phyloP scores from a whole-genome alignment of 1,140 invertebrate species.

The Bradynema listronoti region DNA sequence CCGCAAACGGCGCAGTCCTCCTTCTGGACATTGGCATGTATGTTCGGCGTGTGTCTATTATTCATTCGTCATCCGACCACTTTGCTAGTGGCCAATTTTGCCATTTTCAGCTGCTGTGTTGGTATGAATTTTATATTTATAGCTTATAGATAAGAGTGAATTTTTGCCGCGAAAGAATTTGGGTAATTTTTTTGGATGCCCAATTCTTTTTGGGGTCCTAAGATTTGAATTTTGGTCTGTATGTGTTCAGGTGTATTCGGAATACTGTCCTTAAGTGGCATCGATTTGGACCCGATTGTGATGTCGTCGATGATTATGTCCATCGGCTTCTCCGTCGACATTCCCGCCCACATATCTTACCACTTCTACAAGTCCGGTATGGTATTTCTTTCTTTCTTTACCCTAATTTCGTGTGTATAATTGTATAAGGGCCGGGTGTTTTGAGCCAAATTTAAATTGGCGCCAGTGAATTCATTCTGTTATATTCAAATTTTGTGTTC shows the following conservation, averaged over 20 bases:
- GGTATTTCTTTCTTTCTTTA: background rate
- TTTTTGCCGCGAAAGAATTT: constrained; percentile 7
- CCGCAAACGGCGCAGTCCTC: constrained; percentile 51
- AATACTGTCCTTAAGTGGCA: constrained; percentile 38
- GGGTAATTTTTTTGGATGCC: constrained; percentile 5
- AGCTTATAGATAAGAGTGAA: background rate
- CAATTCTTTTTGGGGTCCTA: no score
- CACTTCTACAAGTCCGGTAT: constrained; percentile 40
- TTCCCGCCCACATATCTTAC: constrained; percentile 42
- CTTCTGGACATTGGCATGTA: constrained; percentile 49
- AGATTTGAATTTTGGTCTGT: constrained; percentile 6
- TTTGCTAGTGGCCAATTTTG: constrained; percentile 48
- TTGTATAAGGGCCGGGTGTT: no score
- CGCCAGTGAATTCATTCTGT: no score
- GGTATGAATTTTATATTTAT: constrained; percentile 23
- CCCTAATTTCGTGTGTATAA: no score
- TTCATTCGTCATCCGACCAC: constrained; percentile 50
- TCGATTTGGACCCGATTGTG: constrained; percentile 14
- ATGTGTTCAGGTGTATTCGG: constrained; percentile 46
- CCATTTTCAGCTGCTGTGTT: constrained; percentile 51
- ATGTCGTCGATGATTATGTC: constrained; percentile 38
- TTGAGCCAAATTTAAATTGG: no score
- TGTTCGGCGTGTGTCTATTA: constrained; percentile 52
- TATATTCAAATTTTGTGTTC: no score
- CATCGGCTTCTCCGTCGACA: constrained; percentile 42